Conservation (phyloP, 1,140 invertebrate genomes). For the Akabosia matsudoensis region DNA sequence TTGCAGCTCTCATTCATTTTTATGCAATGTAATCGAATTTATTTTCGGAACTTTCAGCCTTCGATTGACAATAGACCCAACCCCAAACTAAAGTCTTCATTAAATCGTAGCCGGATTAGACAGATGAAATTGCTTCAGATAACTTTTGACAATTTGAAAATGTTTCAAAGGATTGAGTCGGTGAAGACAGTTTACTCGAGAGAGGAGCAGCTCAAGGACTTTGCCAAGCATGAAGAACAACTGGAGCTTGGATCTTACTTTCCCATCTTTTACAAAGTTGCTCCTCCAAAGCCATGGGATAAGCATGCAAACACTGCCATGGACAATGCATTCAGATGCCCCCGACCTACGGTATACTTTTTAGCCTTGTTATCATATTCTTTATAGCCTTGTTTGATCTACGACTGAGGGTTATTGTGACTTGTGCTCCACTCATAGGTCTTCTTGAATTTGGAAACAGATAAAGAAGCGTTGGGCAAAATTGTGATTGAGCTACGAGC, state of each 20-base stretch:
- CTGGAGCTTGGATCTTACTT: constrained; percentile 34
- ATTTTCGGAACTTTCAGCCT: background rate
- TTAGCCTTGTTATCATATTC: too few species aligned
- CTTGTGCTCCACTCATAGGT: background rate
- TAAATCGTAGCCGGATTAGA: constrained; percentile 17
- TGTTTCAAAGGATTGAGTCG: constrained; percentile 38
- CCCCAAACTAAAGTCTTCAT: background rate
- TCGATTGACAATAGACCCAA: background rate
- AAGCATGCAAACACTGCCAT: background rate
- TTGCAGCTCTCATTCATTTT: background rate
- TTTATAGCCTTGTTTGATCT: too few species aligned
- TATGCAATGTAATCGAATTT: background rate
- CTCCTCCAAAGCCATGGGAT: constrained; percentile 24
- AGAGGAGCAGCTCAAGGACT: constrained; percentile 35
- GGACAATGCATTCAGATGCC: constrained; percentile 23
- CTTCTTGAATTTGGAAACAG: constrained; percentile 31
- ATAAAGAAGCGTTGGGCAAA: constrained; percentile 69
- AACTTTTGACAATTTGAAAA: constrained; percentile 43
- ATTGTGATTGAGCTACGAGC: constrained; percentile 81
- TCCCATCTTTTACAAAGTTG: constrained; percentile 39
- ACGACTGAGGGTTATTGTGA: too few species aligned
- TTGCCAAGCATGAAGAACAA: constrained; percentile 22
- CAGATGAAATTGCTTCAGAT: constrained; percentile 34
- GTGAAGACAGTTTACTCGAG: constrained; percentile 28
- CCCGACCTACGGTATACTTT: constrained; percentile 14